A percentile compares a stretch with the other conserved stretches of the same genome.
Evolutionary conservation across 2,888 invertebrate species (phyloP).

Genomic region (Amphipoea lucens): DNA sequence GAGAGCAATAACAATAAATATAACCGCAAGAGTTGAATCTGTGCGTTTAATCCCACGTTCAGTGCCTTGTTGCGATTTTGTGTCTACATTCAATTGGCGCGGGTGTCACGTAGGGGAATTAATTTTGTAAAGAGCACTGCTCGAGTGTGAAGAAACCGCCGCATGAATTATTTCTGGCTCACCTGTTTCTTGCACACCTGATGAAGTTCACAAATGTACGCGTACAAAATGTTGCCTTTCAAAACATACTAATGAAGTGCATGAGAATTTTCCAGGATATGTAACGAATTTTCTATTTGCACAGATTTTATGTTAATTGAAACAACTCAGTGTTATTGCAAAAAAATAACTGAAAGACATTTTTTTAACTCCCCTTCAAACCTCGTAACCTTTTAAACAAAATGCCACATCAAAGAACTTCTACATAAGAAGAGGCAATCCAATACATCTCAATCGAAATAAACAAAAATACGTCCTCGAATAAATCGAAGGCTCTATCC

Average conservation of each 20-base stretch:
- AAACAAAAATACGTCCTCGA: conserved; percentile 48
- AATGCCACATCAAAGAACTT: neutral
- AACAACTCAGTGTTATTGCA: neutral
- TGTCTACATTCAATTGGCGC: conserved; percentile 65
- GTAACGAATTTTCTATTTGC: neutral
- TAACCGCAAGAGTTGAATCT: conserved; percentile 79
- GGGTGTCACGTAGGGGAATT: conserved; percentile 71
- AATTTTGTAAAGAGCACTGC: conserved; percentile 73
- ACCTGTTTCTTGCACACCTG: conserved; percentile 66
- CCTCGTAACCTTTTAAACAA: neutral
- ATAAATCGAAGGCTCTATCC: conserved; percentile 57
- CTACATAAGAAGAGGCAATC: neutral
- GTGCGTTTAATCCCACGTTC: conserved; percentile 73
- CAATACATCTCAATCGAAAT: conserved; percentile 25
- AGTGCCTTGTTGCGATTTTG: conserved; percentile 70
- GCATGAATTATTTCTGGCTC: conserved; percentile 64
- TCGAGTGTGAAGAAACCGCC: conserved; percentile 65
- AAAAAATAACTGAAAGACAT: neutral
- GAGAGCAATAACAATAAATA: conserved; percentile 86
- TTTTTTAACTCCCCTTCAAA: neutral
- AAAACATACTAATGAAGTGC: conserved; percentile 28
- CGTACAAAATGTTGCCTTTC: conserved; percentile 12
- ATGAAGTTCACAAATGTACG: conserved; percentile 54
- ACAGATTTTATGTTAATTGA: neutral
- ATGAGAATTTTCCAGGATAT: conserved; percentile 19